Base-by-base conservation (phyloP, 2,113 vertebrate species). In the Cavia aperea region DNA sequence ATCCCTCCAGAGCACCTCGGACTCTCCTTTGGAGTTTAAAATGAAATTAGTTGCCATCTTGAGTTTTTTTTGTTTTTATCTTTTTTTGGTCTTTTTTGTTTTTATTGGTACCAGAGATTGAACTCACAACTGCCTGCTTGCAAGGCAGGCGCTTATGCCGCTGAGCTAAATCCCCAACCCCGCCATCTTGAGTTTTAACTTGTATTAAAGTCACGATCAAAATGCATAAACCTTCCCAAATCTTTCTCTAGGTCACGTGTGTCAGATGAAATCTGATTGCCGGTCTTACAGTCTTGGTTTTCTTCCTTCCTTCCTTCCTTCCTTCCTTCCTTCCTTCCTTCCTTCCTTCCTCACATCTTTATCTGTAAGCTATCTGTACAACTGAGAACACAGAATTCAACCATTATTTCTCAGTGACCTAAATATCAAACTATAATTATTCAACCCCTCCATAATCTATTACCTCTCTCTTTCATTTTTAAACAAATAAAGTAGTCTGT, bases 301-400 rank as follows among this genome's bases (percentile, higher is more conserved):
- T 21, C 89, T 77, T 75, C 79, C 54, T 92, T 79, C 85, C 62
- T 92, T 65, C 0, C 0, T 60, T 51, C 31, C 7, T 81, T 49
- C 24, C 89, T 77, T 79, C 79, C 54, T 90, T 79, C 85, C 62
- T 79, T 75, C 54, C 90, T 79, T 79, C 75, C 54, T 92, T 79
- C 85, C 62, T 92, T 65, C 0, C 0, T 60, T 51, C 24, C 10
- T 81, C 26, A n/a, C 66, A 68, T 36, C 19, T 73, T 58, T 49
- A 31, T 26, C 51, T 68, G 73, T 81, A 91, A 86, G 23, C 18
- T 58, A 18, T 58, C 56, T 18, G 19, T 63, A 46, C 18, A 85
- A 88, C n/a, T 63, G 23, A 88, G 12, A 92, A 82, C 75, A 86
- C 23, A 29, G 66, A 89, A 73, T 68, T 68, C 46, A 86, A 87